Evolutionary conservation across 2,113 vertebrate species (phyloP).

Genomic region (Gallinago paraguaiae): DNA sequence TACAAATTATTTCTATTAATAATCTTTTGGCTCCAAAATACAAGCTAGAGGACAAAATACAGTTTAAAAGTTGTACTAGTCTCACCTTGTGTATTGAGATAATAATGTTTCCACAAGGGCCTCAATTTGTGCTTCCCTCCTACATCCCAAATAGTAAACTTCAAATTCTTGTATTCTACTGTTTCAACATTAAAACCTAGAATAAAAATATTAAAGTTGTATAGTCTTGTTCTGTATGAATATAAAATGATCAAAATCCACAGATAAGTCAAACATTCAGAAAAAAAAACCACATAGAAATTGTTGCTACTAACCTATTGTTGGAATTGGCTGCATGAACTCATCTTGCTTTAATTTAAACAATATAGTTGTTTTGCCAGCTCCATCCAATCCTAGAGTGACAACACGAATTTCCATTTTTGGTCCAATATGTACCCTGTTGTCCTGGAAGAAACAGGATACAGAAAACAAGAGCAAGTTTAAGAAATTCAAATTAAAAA

Average conservation of each 20-base stretch:
- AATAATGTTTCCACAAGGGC: conserved; percentile 98
- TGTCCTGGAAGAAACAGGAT: conserved; percentile 82
- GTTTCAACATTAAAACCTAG: conserved; percentile 97
- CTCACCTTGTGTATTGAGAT: conserved; percentile 97
- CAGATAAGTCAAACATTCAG: background rate
- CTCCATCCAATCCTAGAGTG: conserved; percentile 92
- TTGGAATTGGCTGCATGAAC: conserved; percentile 99
- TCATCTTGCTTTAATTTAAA: conserved; percentile 98
- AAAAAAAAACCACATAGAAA: background rate
- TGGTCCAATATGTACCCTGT: conserved; percentile 97
- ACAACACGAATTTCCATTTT: conserved; percentile 99
- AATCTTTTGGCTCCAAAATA: background rate
- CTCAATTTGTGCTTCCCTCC: conserved; percentile 97
- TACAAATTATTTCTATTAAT: background rate
- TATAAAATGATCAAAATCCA: conserved; percentile 4
- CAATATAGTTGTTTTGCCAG: conserved; percentile 98
- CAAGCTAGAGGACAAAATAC: background rate
- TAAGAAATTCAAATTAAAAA: background rate
- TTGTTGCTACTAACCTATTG: conserved; percentile 85
- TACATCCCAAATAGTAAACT: conserved; percentile 99
- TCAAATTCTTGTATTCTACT: conserved; percentile 98
- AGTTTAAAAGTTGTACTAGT: background rate
- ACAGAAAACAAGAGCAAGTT: background rate
- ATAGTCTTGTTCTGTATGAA: background rate
- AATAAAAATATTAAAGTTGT: conserved; percentile 30